These are phyloP conservation scores for Onychomys arenicola DNA, from an alignment of 2,797 vertebrate genomes.

Conservation along the genomic window DNA sequence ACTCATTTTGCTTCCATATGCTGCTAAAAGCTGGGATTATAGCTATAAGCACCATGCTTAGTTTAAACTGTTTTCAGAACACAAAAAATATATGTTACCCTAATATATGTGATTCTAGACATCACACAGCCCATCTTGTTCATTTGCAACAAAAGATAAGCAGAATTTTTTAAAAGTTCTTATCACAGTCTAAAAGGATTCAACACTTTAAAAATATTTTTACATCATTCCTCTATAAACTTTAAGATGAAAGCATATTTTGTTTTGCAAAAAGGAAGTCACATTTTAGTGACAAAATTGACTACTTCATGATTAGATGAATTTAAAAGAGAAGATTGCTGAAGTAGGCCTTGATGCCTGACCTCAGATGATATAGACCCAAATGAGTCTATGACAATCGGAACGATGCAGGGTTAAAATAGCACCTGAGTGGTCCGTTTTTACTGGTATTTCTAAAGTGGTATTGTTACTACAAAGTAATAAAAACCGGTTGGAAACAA, in stretches of 20 bases:
- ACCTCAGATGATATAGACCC: background rate
- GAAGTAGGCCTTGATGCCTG: background rate
- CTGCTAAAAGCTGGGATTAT: background rate
- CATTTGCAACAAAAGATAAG: background rate
- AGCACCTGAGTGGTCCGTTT: background rate
- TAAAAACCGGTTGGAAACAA: constrained; percentile 51
- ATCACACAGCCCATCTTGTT: background rate
- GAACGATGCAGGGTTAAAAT: constrained; percentile 12
- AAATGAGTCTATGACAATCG: background rate
- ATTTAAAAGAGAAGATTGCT: background rate
- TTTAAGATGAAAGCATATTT: constrained; percentile 3
- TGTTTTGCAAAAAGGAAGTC: background rate
- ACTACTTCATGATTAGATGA: background rate
- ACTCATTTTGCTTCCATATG: background rate
- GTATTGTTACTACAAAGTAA: background rate
- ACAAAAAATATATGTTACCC: background rate
- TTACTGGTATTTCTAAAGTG: background rate
- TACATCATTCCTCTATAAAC: background rate
- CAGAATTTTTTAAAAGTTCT: background rate
- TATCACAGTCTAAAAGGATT: background rate
- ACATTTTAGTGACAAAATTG: background rate
- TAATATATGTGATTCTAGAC: background rate
- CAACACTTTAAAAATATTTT: background rate
- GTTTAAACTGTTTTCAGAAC: background rate
- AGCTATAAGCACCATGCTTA: background rate